Evolutionary conservation across 2,113 vertebrate species (phyloP), one percentile per base, ranked within the genome.

Genomic region (Puntigrus tetrazona): DNA sequence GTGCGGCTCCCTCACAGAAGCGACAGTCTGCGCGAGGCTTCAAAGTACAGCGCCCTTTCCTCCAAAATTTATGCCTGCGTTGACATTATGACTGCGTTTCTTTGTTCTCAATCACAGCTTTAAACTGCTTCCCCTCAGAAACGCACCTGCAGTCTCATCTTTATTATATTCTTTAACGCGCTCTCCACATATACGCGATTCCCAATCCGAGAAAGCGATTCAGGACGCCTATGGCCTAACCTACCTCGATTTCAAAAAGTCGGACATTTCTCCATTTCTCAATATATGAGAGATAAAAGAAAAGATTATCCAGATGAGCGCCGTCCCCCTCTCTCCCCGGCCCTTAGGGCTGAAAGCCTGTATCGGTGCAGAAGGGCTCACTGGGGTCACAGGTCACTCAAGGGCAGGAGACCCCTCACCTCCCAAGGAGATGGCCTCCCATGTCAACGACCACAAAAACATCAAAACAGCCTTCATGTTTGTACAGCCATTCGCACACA

Each of bases 71-170:
- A 70, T 65, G 38, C 67, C 52, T 7, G 41, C n/a, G 7, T 4
- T 83, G 84, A 69, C 50, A 82, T 50, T 72, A 87, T 87, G 65
- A 83, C 52, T 88, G 74, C 80, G 57, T 57, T 77, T 82, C 85
- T 90, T 94, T 93, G 92, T 93, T 59, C 73, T 31, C 88, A 88
- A 85, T 86, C 92, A 88, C 82, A 86, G 85, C 81, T 85, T 89
- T 87, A 90, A 90, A 47, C 78, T 14, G 38, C 76, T 73, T 11
- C 11, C 11, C 5, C 70, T 20, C 22, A n/a, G 27, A 80, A 80
- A 80, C 67, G 91, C 91, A 93, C 91, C 91, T 93, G 93, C 92
- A 8, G 18, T n/a, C 7, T 38, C 31, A 3, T 57, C 18, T 38
- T 36, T 34, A 13, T 36, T 31, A 36, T 14, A n/a, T n/a, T 77